Base-by-base conservation (phyloP, 2,113 vertebrate species). In the Nycticryphes semicollaris region DNA sequence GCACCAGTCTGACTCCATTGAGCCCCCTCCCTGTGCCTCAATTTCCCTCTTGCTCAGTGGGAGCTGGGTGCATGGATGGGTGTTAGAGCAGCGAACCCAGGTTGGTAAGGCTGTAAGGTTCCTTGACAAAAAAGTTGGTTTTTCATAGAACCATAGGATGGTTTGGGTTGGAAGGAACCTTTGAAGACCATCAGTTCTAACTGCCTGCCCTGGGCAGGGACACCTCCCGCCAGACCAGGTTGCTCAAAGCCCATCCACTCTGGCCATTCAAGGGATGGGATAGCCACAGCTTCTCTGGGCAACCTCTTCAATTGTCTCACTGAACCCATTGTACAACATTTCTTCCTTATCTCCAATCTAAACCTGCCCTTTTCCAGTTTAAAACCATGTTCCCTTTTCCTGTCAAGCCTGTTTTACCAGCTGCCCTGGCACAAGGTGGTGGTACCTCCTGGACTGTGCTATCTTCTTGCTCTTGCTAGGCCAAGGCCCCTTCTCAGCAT, bases 21-120 rank as follows among this genome's bases (percentile, higher is more conserved):
- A 70, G 75, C 43, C 33, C 47, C 50, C 47, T 47, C 30, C 8
- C 20, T 0, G 0, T 81, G 84, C 87, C 84, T 96, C 64, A 28
- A 60, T 72, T 89, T 84, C 59, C 50, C 16, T 82, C 19, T 43
- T 68, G 31, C 41, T 67, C 4, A 1, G 47, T 41, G 33, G 86
- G 53, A 87, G 15, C 56, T 75, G 43, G 39, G 10, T 0, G 0
- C 14, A 22, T 1, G 2, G 30, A 6, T 7, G 25, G 33, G 30
- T 51, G 14, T 35, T 39, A 18, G 6, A 56, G 48, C 24, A 30
- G 21, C 20, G 62, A 56, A 6, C 24, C 1, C 28, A 28, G 37
- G 10, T 53, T 45, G 45, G 37, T 54, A 73, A 48, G 62, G 22
- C 81, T 5, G 0, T n/a, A 4, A 10, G 8, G 51, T 7, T 78